Base-by-base conservation (phyloP, 2,888 invertebrate species). In the Lordiphosa fenestrarum region DNA sequence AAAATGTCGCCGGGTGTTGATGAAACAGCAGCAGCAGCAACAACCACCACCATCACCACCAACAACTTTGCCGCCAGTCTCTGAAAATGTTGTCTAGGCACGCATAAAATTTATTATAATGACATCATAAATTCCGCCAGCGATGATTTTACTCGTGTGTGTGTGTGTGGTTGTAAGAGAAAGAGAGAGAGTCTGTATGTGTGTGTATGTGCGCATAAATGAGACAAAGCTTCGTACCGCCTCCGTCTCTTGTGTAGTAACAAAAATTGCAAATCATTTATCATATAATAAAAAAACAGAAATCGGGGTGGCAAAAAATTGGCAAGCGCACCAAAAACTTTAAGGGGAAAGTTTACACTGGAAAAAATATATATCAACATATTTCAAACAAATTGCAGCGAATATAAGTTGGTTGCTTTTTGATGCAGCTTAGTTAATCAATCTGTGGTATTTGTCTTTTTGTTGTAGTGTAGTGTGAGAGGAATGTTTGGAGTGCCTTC, bases 21-120 rank as follows among this genome's bases (percentile, higher is more conserved):
- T 65, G 69, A 53, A 55, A 54, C 60, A 68, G 46, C 49, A 23
- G 13, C 35, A 21, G 33, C 33, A 39, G 46, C 49, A 23, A 19
- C 35, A 21, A 37, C 33, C 39, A 30, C 47, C 30, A 49, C 38
- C 67, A 37, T 50, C 35, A 38, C 46, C 46, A 15, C 15, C 15
- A 15, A 40, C 46, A 62, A 58, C 49, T 59, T 53, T 55, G 44
- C 58, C 58, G 67, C 64, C 66, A 60, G 53, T 56, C 61, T 51
- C 49, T 54, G 46, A 49, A 42, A 68, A 70, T 77, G 73, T 62
- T 69, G 69, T 69, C 71, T 69, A 78, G 74, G 75, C 74, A 84
- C 70, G 84, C 70, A 71, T 72, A 72, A 80, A 69, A 82, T 73
- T 66, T 74, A 71, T 83, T 78, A 70, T 84, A 85, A 83, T 83